Evolutionary conservation across 1,140 invertebrate genomes (phyloP).

Genomic region (Sycobia sp.): DNA sequence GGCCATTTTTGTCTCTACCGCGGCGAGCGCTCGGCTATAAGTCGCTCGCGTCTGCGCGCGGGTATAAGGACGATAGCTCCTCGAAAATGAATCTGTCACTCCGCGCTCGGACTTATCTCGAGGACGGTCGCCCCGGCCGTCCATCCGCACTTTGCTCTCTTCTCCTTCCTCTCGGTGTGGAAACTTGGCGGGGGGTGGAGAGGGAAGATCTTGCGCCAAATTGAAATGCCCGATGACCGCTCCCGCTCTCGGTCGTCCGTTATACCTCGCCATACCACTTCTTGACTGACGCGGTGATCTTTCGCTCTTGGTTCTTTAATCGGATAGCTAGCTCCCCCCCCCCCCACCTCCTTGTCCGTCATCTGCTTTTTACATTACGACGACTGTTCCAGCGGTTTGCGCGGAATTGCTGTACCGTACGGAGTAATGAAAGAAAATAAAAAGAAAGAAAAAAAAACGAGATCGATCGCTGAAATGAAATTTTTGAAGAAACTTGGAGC

Average conservation of each 20-base stretch:
- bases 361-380: conserved; percentile 6
- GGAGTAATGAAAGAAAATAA: not conserved
- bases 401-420: not conserved
- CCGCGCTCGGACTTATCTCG: conserved; percentile 42
- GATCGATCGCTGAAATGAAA: not conserved
- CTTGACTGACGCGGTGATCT: conserved; percentile 17
- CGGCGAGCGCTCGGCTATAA: too few relatives aligned
- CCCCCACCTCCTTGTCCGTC: too few relatives aligned
- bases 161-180: too few relatives aligned
- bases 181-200: not conserved
- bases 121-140: not conserved
- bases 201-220: conserved; percentile 16
- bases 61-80: conserved; percentile 14
- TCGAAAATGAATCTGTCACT: conserved; percentile 55
- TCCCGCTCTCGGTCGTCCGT: not conserved
- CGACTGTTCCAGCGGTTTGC: not conserved
- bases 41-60: not conserved
- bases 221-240: conserved; percentile 26
- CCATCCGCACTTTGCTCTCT: conserved; percentile 17
- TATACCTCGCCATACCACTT: not conserved
- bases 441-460: too few relatives aligned
- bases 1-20: too few relatives aligned
- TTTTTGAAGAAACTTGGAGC: too few relatives aligned
- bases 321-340: not conserved
- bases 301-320: conserved; percentile 5